Conservation (phyloP, 2,797 vertebrate genomes). For the Tauraco hartlaubi region DNA sequence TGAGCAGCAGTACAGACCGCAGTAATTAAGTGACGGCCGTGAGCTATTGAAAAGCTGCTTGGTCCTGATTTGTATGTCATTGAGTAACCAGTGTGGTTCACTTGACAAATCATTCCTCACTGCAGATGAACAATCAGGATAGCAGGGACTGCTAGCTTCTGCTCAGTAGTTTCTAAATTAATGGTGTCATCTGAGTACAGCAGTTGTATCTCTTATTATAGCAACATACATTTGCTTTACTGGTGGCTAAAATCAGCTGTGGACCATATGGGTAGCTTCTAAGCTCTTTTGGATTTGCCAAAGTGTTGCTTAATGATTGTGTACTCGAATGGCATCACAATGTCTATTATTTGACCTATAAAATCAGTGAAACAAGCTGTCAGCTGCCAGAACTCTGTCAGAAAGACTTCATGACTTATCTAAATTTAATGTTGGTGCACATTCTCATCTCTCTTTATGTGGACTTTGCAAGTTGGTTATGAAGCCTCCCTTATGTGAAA, state of each 20-base stretch:
- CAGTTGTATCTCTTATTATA: slow-evolving; percentile 17
- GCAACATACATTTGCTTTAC: background rate
- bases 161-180: background rate
- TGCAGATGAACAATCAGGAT: background rate
- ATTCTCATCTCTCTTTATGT: background rate
- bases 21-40: accelerated
- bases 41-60: background rate
- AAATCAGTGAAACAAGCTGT: slow-evolving; percentile 20
- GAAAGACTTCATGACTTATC: background rate
- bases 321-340: background rate
- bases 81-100: background rate
- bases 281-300: slow-evolving; percentile 47
- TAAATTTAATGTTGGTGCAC: background rate
- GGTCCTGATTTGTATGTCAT: background rate
- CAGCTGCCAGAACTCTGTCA: background rate
- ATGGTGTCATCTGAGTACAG: slow-evolving; percentile 1
- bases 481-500: background rate
- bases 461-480: background rate
- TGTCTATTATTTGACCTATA: slow-evolving; percentile 47
- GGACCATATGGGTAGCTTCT: slow-evolving; percentile 33
- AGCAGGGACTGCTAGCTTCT: background rate
- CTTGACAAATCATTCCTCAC: background rate
- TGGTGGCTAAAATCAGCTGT: slow-evolving; percentile 44
- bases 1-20: accelerated
- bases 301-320: slow-evolving; percentile 17